A percentile compares a stretch with the other conserved stretches of the same genome.
phyloP scores from a whole-genome alignment of 2,797 vertebrate species.

The Phrynocephalus forsythii region DNA sequence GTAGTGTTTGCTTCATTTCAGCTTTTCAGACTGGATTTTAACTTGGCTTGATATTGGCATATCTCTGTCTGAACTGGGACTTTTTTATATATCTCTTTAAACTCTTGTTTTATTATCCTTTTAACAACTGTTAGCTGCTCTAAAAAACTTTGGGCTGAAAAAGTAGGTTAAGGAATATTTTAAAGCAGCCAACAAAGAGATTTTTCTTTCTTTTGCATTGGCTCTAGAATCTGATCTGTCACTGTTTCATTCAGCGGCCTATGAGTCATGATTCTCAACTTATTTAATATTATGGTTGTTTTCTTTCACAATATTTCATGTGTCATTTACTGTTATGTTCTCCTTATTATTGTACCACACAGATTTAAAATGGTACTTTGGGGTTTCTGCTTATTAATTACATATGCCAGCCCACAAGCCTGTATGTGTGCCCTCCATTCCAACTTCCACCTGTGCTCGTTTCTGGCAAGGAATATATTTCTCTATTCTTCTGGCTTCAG shows the following conservation, averaged over 20 bases:
- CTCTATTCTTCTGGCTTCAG: slow-evolving; percentile 45
- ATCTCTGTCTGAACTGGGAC: not conserved
- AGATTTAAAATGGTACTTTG: slow-evolving; percentile 13
- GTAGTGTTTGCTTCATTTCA: not conserved
- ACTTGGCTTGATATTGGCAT: not conserved
- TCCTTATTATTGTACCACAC: not conserved
- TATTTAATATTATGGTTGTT: not conserved
- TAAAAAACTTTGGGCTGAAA: not conserved
- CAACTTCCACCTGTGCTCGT: slow-evolving; percentile 1
- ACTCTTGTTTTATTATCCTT: not conserved
- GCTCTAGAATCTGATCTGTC: not conserved
- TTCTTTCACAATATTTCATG: not conserved
- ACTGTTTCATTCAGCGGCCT: slow-evolving; percentile 8
- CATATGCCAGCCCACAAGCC: slow-evolving; percentile 29
- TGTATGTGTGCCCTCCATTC: not conserved
- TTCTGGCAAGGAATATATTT: slow-evolving; percentile 43
- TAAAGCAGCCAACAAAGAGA: not conserved
- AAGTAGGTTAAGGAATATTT: not conserved
- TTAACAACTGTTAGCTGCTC: not conserved
- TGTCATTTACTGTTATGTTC: not conserved
- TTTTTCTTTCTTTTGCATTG: slow-evolving; percentile 19
- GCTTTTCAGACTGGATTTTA: slow-evolving; percentile 4
- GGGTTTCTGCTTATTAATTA: slow-evolving; percentile 32
- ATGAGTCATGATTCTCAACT: slow-evolving; percentile 12
- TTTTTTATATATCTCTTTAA: not conserved